Evolutionary conservation across 2,888 invertebrate genomes (phyloP), one percentile per base, ranked within the genome.

Genomic region (Pandemis heparana): DNA sequence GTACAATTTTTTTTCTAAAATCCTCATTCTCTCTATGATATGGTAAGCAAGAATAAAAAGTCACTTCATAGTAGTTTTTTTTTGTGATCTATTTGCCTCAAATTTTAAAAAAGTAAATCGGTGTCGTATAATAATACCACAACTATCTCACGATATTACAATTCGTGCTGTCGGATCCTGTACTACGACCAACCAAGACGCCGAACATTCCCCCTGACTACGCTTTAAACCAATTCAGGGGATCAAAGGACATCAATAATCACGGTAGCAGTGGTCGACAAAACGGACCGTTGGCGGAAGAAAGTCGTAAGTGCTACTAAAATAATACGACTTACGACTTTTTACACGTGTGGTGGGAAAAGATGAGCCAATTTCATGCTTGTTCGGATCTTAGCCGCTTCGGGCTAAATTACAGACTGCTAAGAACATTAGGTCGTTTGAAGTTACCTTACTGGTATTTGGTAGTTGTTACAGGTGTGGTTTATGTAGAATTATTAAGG

Each of bases 391-490:
- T 71, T 39, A 39, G 71, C 62, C 61, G 77, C 73, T 62, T 63
- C 56, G 41, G 75, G 77, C 71, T 74, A 76, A 79, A 78, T 79
- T 80, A 80, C 80, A 77, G 77, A 75, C 77, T 75, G 70, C 75
- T 76, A 71, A 79, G 77, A 80, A 79, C 76, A 76, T 76, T 78
- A 74, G 77, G 39, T 65, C 32, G 69, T 81, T 81, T 80, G 79
- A 79, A 79, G 82, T 85, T 82, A 85, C 81, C 77, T 71, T 63
- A 10, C 53, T 75, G 79, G 78, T 73, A 78, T 85, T 85, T 85
- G 83, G 85, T 83, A 51, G 75, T 77, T 70, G 77, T 51, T 63
- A 66, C 66, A 62, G 77, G 69, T 76, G 71, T 74, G 69, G 70
- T 46, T 72, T 78, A 78, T 73, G 77, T 74, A 51, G 56, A 67